Evolutionary conservation across 2,888 invertebrate genomes (phyloP).

Genomic region (Ethmia dodecea): DNA sequence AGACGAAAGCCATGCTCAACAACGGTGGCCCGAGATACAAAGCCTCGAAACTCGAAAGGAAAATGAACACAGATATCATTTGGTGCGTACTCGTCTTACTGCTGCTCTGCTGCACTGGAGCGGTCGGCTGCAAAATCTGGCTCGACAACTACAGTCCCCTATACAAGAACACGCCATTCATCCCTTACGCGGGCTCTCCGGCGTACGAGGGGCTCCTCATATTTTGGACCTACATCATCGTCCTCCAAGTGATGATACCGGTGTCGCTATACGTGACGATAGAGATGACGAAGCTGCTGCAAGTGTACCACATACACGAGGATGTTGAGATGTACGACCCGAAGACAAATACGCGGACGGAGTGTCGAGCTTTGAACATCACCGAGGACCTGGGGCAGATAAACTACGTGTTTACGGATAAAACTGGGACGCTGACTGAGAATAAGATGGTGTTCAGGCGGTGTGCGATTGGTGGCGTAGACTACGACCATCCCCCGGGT

Average conservation of each 20-base stretch:
- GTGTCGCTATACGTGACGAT: conserved; percentile 97
- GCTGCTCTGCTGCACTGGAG: conserved; percentile 93
- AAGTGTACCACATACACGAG: conserved; percentile 96
- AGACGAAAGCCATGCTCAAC: conserved; percentile 98
- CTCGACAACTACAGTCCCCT: conserved; percentile 74
- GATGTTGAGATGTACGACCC: conserved; percentile 93
- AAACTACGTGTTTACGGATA: conserved; percentile 95
- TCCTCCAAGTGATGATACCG: conserved; percentile 98
- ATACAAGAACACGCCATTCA: conserved; percentile 80
- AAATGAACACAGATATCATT: conserved; percentile 97
- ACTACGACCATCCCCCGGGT: conserved; percentile 90
- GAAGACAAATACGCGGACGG: conserved; percentile 83
- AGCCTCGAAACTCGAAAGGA: conserved; percentile 92
- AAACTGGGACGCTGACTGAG: conserved; percentile 98
- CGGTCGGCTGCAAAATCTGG: conserved; percentile 94
- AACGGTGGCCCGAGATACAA: conserved; percentile 97
- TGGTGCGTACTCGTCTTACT: conserved; percentile 97
- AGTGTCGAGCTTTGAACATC: conserved; percentile 96
- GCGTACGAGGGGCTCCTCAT: conserved; percentile 88
- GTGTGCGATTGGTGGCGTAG: conserved; percentile 92
- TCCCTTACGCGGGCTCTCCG: conserved; percentile 79
- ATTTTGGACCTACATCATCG: conserved; percentile 97
- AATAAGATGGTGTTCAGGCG: conserved; percentile 98
- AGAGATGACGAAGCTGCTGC: conserved; percentile 96
- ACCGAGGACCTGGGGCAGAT: conserved; percentile 98